Evolutionary conservation across 2,888 invertebrate species (phyloP).

Genomic region (Hydropsyche betteni): DNA sequence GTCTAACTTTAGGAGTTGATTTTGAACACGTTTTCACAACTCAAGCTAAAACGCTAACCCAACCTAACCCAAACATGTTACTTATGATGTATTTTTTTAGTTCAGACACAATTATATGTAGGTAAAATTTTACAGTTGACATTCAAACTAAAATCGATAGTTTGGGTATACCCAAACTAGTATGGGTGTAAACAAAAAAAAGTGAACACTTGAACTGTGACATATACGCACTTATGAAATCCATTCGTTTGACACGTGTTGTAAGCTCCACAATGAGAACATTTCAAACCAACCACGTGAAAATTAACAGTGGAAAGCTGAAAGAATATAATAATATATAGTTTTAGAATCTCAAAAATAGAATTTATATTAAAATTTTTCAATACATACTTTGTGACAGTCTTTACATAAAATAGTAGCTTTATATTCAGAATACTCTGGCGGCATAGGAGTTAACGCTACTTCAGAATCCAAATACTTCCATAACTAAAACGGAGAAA

Average conservation of each 20-base stretch:
- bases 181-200: too few relatives aligned
- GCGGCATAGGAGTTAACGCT: constrained; percentile 83
- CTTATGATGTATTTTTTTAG: too few relatives aligned
- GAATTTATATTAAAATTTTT: background rate
- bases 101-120: too few relatives aligned
- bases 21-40: too few relatives aligned
- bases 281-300: constrained; percentile 89
- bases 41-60: too few relatives aligned
- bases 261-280: constrained; percentile 87
- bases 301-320: constrained; percentile 84
- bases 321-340: constrained; percentile 53
- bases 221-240: constrained; percentile 65
- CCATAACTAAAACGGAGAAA: constrained; percentile 70
- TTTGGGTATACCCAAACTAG: too few relatives aligned
- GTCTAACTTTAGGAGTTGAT: too few relatives aligned
- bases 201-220: too few relatives aligned
- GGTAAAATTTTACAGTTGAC: too few relatives aligned
- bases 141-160: too few relatives aligned
- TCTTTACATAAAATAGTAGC: constrained; percentile 90
- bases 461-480: constrained; percentile 84
- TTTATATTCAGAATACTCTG: constrained; percentile 80
- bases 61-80: too few relatives aligned
- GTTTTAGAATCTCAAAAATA: background rate
- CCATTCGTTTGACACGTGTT: constrained; percentile 86
- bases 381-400: constrained; percentile 79